Evolutionary conservation across 2,797 vertebrate species (phyloP).

Genomic region (Gastrophryne carolinensis): DNA sequence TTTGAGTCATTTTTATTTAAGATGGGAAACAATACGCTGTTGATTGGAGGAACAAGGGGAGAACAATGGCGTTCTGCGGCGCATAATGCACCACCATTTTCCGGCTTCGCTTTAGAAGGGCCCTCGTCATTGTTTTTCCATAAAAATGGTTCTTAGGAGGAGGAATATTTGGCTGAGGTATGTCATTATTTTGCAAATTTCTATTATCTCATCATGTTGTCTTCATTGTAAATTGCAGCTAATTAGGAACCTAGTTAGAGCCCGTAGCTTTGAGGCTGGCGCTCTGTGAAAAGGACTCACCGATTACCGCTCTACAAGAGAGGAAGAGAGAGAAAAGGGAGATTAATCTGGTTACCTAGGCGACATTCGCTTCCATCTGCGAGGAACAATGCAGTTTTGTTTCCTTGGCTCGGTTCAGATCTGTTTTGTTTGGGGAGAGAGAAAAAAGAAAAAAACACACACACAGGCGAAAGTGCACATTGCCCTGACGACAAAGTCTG

Average conservation of each 20-base stretch:
- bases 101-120: conserved; percentile 92
- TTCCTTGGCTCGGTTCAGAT: conserved; percentile 99
- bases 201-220: conserved; percentile 99
- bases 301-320: conserved; percentile 98
- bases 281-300: conserved; percentile 98
- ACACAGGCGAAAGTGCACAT: conserved; percentile 69
- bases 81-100: conserved; percentile 99
- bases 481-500: conserved; percentile 84
- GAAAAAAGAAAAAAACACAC: conserved; percentile 61
- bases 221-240: conserved; percentile 99
- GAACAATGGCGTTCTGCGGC: conserved; percentile 99
- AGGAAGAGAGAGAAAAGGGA: conserved; percentile 91
- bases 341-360: conserved; percentile 99
- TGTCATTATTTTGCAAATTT: conserved; percentile 99
- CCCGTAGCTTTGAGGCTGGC: conserved; percentile 97
- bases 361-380: conserved; percentile 99
- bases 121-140: conserved; percentile 94
- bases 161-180: conserved; percentile 99
- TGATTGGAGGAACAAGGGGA: conserved; percentile 99
- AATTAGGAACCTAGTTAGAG: conserved; percentile 99
- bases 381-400: conserved; percentile 99
- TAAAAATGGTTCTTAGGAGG: conserved; percentile 98
- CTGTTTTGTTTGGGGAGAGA: conserved; percentile 83
- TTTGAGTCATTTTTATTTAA: conserved; percentile 99
- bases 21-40: conserved; percentile 99